phyloP scores from a whole-genome alignment of 2,797 vertebrate species.

The Paramormyrops hopkinsi region DNA sequence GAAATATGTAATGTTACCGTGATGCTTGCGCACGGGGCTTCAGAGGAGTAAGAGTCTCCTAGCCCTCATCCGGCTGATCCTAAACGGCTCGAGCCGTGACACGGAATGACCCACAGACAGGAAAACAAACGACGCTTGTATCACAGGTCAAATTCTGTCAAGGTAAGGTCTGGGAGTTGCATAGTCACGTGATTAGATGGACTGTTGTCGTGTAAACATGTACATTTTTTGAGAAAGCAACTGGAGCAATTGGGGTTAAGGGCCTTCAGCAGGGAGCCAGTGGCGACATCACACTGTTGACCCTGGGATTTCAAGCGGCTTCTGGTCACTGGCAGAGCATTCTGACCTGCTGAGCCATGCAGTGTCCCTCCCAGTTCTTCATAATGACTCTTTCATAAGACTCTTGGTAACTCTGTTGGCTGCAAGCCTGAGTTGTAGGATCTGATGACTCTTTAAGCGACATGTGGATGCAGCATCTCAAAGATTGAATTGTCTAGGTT shows the following conservation, averaged over 20 bases:
- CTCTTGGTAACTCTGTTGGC: background rate
- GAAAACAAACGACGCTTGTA: background rate
- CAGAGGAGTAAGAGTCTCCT: background rate
- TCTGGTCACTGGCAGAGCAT: background rate
- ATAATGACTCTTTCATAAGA: background rate
- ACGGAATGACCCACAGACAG: background rate
- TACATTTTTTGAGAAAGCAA: background rate
- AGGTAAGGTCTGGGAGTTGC: background rate
- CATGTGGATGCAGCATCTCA: constrained; percentile 44
- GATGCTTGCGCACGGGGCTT: background rate
- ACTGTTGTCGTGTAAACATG: background rate
- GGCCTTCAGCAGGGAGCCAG: background rate
- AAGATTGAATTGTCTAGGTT: constrained; percentile 38
- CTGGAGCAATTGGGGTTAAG: background rate
- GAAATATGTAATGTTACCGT: background rate
- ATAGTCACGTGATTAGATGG: background rate
- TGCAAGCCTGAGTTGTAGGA: constrained; percentile 36
- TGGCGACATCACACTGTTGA: background rate
- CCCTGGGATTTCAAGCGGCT: background rate
- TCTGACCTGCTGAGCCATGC: background rate
- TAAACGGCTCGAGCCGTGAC: background rate
- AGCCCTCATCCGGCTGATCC: background rate
- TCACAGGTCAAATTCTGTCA: background rate
- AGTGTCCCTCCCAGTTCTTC: background rate
- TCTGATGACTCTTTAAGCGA: constrained; percentile 54